These are phyloP conservation scores for Apoda limacodes DNA, from an alignment of 2,888 invertebrate genomes.

Conservation along the genomic window DNA sequence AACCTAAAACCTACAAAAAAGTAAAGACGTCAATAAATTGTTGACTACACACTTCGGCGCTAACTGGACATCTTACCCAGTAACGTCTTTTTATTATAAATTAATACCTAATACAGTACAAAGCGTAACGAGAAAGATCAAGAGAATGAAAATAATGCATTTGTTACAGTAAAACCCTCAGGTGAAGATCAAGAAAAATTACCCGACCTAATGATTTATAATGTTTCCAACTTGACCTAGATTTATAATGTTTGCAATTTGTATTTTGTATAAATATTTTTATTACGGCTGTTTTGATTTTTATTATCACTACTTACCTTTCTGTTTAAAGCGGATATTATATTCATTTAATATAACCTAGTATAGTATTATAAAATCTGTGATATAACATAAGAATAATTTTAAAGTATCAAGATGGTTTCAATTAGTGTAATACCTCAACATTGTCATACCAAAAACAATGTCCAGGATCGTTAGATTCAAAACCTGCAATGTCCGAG, in stretches of 20 bases:
- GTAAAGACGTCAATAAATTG: slow-evolving; percentile 3
- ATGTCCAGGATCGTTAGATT: neutral
- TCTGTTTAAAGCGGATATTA: neutral
- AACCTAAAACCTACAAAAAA: slow-evolving; percentile 2
- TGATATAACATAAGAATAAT: neutral
- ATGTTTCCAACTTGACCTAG: no score
- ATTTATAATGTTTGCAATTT: neutral
- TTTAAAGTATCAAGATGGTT: no score
- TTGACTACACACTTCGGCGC: slow-evolving; percentile 3
- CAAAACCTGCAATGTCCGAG: no score
- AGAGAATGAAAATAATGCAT: neutral
- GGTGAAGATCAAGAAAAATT: slow-evolving; percentile 3
- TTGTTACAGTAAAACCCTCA: no score
- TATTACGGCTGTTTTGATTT: neutral
- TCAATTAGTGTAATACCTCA: no score
- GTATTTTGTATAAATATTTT: neutral
- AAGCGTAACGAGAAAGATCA: neutral
- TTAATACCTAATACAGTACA: slow-evolving; percentile 3
- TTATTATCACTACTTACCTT: neutral
- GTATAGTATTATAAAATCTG: neutral
- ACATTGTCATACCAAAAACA: slow-evolving; percentile 1
- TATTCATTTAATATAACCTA: neutral
- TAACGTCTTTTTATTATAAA: slow-evolving; percentile 5
- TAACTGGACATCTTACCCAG: slow-evolving; percentile 3
- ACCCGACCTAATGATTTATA: slow-evolving; percentile 1